Conservation (phyloP, 2,888 invertebrate species). For the Epistrophe eligans region DNA sequence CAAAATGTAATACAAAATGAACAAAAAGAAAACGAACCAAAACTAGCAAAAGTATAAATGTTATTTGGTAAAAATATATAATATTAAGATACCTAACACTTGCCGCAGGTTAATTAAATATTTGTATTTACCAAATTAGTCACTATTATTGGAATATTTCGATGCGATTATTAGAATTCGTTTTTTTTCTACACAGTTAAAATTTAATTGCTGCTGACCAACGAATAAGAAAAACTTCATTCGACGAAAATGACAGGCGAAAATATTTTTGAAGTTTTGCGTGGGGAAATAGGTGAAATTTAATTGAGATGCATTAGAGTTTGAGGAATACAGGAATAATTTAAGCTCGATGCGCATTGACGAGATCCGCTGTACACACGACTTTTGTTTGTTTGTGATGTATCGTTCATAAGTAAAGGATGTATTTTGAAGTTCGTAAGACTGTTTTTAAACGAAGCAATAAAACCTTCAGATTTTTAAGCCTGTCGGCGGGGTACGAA, state of each 20-base stretch:
- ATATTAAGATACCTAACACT: not conserved
- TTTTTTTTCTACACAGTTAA: slow-evolving; percentile 55
- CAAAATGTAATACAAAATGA: slow-evolving; percentile 69
- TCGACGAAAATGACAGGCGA: slow-evolving; percentile 59
- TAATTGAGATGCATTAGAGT: not conserved
- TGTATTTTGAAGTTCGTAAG: too few relatives aligned
- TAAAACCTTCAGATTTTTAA: too few relatives aligned
- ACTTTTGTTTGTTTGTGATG: too few relatives aligned
- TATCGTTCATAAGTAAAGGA: too few relatives aligned
- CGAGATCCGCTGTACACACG: too few relatives aligned
- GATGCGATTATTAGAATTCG: slow-evolving; percentile 28
- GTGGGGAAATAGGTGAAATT: slow-evolving; percentile 30
- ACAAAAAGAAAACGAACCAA: slow-evolving; percentile 16
- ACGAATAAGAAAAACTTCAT: slow-evolving; percentile 53
- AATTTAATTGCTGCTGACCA: slow-evolving; percentile 60
- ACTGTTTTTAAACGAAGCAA: too few relatives aligned
- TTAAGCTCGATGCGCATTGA: not conserved
- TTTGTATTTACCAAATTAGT: slow-evolving; percentile 50
- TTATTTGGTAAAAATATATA: not conserved
- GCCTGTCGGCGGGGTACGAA: too few relatives aligned
- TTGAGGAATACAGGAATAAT: not conserved
- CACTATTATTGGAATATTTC: slow-evolving; percentile 30
- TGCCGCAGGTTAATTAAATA: slow-evolving; percentile 2
- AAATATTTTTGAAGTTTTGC: slow-evolving; percentile 44
- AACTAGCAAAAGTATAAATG: not conserved